phyloP scores from a whole-genome alignment of 37 sponge, comb jelly and placozoan species.

The Chondrilla cf. caribensis region DNA sequence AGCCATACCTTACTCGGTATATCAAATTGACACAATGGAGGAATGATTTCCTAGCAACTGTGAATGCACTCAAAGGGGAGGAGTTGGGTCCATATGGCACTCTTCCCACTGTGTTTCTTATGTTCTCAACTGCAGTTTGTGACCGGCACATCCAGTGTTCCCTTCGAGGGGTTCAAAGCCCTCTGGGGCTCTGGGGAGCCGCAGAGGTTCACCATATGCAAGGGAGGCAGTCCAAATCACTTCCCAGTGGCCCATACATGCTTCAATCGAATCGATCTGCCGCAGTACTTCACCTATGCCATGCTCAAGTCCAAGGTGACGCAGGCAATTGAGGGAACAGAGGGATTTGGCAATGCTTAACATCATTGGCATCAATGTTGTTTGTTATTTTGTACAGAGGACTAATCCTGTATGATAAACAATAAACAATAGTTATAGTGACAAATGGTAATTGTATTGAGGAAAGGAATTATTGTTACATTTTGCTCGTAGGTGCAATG shows the following conservation, averaged over 20 bases:
- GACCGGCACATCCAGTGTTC: conserved; percentile 89
- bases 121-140: conserved; percentile 93
- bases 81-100: too few relatives aligned
- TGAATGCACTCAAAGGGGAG: too few relatives aligned
- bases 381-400: too few relatives aligned
- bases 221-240: background rate
- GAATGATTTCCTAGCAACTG: too few relatives aligned
- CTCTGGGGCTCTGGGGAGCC: conserved; percentile 84
- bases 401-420: too few relatives aligned
- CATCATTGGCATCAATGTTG: background rate
- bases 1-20: too few relatives aligned
- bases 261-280: conserved; percentile 74
- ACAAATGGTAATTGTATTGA: too few relatives aligned
- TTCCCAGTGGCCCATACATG: conserved; percentile 30
- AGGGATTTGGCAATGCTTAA: conserved; percentile 72
- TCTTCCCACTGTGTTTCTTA: too few relatives aligned
- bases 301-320: conserved; percentile 65
- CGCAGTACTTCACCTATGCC: conserved; percentile 50
- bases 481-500: too few relatives aligned
- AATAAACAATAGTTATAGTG: too few relatives aligned
- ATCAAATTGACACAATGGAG: too few relatives aligned
- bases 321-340: conserved; percentile 71
- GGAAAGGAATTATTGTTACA: too few relatives aligned
- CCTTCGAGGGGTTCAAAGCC: conserved; percentile 87
- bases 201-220: conserved; percentile 66